phyloP scores from a whole-genome alignment of 2,888 invertebrate genomes.

The Dolomedes plantarius region DNA sequence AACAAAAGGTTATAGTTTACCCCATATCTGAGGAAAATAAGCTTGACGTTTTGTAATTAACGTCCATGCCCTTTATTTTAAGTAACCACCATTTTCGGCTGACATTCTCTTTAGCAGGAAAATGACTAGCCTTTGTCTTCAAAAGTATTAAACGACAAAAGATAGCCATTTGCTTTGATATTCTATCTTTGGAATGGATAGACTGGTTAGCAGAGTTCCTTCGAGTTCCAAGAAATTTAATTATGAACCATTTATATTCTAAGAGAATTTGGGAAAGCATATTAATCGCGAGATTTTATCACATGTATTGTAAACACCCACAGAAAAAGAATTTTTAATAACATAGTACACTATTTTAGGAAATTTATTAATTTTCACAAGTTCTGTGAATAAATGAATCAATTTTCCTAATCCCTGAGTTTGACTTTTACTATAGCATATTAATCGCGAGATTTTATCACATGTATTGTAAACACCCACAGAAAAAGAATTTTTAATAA shows the following conservation, averaged over 20 bases:
- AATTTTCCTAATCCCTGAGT: too few species aligned
- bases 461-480: background rate
- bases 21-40: background rate
- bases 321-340: too few species aligned
- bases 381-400: too few species aligned
- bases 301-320: background rate
- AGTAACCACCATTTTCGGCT: background rate
- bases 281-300: background rate
- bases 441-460: background rate
- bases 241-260: background rate
- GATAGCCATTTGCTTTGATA: background rate
- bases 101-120: background rate
- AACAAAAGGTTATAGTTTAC: too few species aligned
- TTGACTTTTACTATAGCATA: too few species aligned
- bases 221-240: background rate
- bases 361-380: too few species aligned
- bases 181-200: background rate
- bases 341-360: too few species aligned
- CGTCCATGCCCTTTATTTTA: background rate
- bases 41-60: background rate
- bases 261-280: background rate
- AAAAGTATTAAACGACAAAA: constrained; percentile 1
- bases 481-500: too few species aligned
- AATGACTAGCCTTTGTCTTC: constrained; percentile 9
- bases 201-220: background rate